Conservation (phyloP, 2,888 invertebrate species). For the Ctenicera cuprea region DNA sequence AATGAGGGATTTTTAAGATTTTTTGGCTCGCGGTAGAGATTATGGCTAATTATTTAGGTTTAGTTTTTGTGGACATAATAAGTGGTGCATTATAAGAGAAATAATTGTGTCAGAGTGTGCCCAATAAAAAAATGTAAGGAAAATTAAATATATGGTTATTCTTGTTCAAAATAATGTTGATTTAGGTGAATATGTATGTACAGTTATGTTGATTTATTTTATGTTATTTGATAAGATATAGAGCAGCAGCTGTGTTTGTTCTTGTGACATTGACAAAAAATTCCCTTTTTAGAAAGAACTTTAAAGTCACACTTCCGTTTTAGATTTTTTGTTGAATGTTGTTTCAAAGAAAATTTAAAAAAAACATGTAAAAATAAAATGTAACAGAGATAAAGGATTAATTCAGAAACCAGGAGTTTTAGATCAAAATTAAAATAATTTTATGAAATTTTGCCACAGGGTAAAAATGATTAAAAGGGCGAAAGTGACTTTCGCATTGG, state of each 20-base stretch:
- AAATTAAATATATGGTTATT: too few relatives aligned
- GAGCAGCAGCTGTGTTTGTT: conserved; percentile 13
- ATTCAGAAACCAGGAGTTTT: too few relatives aligned
- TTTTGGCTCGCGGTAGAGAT: not conserved
- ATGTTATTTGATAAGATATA: conserved; percentile 23
- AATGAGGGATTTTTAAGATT: not conserved
- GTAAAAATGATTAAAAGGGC: conserved; percentile 10
- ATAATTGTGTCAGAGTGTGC: too few relatives aligned
- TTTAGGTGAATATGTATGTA: not conserved
- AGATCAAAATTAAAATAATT: not conserved
- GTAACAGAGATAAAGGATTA: too few relatives aligned
- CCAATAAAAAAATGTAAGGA: too few relatives aligned
- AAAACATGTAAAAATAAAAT: too few relatives aligned
- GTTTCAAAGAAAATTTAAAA: too few relatives aligned
- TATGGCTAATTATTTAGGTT: not conserved
- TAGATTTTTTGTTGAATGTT: not conserved
- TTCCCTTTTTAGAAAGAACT: not conserved
- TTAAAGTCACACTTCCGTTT: not conserved
- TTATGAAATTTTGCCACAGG: not conserved
- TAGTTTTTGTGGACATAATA: not conserved
- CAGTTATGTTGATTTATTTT: conserved; percentile 21
- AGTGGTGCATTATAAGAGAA: too few relatives aligned
- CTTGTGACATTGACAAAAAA: not conserved
- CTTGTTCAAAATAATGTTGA: not conserved
- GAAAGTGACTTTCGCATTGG: conserved; percentile 17